Percentiles rank a stretch among this genome's conserved stretches.
phyloP scores from a whole-genome alignment of 2,888 invertebrate genomes.

The Sphaeridia pumilis region DNA sequence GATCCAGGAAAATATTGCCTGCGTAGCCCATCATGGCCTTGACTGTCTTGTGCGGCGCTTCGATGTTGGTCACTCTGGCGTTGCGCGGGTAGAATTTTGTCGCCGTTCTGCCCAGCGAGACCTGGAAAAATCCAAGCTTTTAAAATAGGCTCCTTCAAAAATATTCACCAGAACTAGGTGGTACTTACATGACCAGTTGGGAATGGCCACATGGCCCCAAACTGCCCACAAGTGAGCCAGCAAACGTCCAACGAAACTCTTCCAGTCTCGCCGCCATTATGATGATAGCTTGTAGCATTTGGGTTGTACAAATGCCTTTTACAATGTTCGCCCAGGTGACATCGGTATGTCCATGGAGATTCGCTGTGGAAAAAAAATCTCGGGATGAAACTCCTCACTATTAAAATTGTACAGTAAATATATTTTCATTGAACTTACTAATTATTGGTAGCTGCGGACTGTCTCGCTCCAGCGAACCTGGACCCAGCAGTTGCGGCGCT shows the following conservation, averaged over 20 bases:
- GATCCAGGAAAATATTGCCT: conserved; percentile 34
- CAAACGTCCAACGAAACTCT: conserved; percentile 42
- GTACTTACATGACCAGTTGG: conserved; percentile 44
- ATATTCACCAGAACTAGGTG: too few relatives aligned
- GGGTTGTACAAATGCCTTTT: conserved; percentile 14
- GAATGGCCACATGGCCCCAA: conserved; percentile 58
- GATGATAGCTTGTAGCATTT: too few relatives aligned
- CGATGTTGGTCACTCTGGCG: conserved; percentile 30
- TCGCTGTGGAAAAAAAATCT: conserved; percentile 18
- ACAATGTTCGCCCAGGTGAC: conserved; percentile 31
- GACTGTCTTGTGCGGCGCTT: conserved; percentile 30
- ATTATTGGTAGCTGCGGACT: background rate
- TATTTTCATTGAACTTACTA: background rate
- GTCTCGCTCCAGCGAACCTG: background rate
- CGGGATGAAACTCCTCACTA: background rate
- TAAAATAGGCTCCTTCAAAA: too few relatives aligned
- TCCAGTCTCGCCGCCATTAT: too few relatives aligned
- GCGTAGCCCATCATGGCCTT: conserved; percentile 35
- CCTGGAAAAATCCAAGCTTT: conserved; percentile 21
- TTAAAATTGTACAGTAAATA: background rate
- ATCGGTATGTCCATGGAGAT: conserved; percentile 35
- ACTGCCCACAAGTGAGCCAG: conserved; percentile 37
- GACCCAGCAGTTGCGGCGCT: background rate
- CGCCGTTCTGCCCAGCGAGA: conserved; percentile 18
- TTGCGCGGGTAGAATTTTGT: conserved; percentile 34